Evolutionary conservation across 2,888 invertebrate genomes (phyloP), one percentile per base, ranked within the genome.

Genomic region (Hirtodrosophila histrioides): DNA sequence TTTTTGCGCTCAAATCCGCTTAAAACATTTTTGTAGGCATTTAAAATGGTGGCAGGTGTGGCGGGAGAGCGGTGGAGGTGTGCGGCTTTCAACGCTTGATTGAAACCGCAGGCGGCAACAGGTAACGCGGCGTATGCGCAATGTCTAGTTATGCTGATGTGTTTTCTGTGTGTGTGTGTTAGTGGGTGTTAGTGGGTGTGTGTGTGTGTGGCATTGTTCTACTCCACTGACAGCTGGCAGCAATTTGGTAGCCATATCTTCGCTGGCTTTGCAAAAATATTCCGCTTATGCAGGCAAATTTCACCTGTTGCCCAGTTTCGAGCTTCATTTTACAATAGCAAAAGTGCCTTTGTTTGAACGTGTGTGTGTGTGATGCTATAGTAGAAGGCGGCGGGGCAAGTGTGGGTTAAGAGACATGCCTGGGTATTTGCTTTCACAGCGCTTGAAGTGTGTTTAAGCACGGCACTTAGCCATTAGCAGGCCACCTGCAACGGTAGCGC

Each of bases 381-480:
- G 17, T 17, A 17, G 17, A 17, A 17, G 17, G 17, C 17, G 2
- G 17, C 17, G 12, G 29, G 17, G 31, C 7, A 7, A n/a, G 10
- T 48, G 43, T 4, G 10, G 1, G 17, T 40, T 53, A 12, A 10
- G 12, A 1, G 35, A 27, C 7, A 11, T 3, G 31, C 41, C 55
- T 69, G 58, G 63, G 55, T 69, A 67, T 78, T 76, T 75, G 80
- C 69, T 61, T 72, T 69, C 68, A 58, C 61, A 64, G 69, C 66
- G 55, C 61, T 74, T 76, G 46, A 80, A 88, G 84, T 88, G 81
- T 77, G 87, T 63, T 88, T 88, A 83, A 84, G 72, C 68, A 71
- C 40, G 81, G 68, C 73, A 86, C 80, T 86, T 88, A 79, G 72
- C 75, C 86, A 86, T 82, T 87, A 85, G 69, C 66, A 56, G 46